Conservation (phyloP, 1,140 invertebrate species). For the Cherax destructor region DNA sequence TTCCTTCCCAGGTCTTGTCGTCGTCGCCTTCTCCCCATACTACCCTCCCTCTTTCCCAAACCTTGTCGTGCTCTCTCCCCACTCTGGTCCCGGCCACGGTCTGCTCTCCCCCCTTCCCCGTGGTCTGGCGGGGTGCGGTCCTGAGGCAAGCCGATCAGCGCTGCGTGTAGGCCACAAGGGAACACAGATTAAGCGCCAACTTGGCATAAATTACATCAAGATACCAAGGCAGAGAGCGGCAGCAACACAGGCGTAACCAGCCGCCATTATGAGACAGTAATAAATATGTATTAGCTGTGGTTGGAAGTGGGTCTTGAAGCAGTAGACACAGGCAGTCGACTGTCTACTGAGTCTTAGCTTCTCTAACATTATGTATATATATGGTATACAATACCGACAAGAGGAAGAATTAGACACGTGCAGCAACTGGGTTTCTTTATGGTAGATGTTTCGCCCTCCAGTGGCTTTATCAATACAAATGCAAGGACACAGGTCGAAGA, state of each 20-base stretch:
- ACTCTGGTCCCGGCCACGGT: background rate
- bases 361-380: too few species aligned
- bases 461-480: too few species aligned
- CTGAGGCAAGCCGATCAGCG: background rate
- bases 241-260: background rate
- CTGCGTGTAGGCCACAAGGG: conserved; percentile 17
- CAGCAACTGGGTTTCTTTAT: too few species aligned
- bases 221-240: background rate
- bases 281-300: background rate
- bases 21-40: background rate
- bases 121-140: background rate
- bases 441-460: too few species aligned
- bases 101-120: background rate
- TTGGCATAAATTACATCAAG: conserved; percentile 21
- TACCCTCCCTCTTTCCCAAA: background rate
- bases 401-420: too few species aligned
- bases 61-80: background rate
- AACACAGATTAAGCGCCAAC: conserved; percentile 25
- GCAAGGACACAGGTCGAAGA: too few species aligned
- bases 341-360: too few species aligned
- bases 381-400: too few species aligned
- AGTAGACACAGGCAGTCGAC: too few species aligned
- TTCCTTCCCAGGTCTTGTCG: background rate
- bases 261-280: background rate
- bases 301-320: too few species aligned